These are phyloP conservation scores for Lagorchestes hirsutus DNA, from an alignment of 2,797 vertebrate genomes.

Conservation along the genomic window DNA sequence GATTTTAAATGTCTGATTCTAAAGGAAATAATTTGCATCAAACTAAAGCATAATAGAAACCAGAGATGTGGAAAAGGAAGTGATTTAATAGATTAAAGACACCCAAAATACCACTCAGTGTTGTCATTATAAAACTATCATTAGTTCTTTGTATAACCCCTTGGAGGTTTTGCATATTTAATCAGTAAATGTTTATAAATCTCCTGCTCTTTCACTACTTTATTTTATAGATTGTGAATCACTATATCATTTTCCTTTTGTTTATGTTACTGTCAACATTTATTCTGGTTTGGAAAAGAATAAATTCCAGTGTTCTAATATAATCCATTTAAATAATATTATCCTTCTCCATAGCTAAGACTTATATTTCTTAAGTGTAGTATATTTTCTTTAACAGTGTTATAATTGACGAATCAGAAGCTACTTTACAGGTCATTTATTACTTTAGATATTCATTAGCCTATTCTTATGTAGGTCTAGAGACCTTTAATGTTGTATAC, in stretches of 20 bases:
- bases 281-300: not conserved
- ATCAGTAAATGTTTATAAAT: not conserved
- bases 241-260: not conserved
- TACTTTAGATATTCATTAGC: not conserved
- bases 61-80: not conserved
- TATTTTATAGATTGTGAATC: not conserved
- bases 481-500: not conserved
- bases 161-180: not conserved
- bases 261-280: not conserved
- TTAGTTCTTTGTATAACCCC: not conserved
- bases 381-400: not conserved
- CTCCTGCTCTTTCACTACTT: slow-evolving; percentile 12
- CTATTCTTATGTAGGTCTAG: not conserved
- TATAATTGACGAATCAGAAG: not conserved
- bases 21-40: slow-evolving; percentile 42
- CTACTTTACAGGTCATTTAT: not conserved
- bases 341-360: not conserved
- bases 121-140: not conserved
- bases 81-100: slow-evolving; percentile 1
- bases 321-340: not conserved
- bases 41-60: slow-evolving; percentile 3
- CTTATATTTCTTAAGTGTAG: not conserved
- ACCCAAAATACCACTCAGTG: not conserved
- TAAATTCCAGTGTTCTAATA: not conserved
- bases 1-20: slow-evolving; percentile 41